phyloP scores from a whole-genome alignment of 2,113 vertebrate genomes.

The Craseonycteris thonglongyai region DNA sequence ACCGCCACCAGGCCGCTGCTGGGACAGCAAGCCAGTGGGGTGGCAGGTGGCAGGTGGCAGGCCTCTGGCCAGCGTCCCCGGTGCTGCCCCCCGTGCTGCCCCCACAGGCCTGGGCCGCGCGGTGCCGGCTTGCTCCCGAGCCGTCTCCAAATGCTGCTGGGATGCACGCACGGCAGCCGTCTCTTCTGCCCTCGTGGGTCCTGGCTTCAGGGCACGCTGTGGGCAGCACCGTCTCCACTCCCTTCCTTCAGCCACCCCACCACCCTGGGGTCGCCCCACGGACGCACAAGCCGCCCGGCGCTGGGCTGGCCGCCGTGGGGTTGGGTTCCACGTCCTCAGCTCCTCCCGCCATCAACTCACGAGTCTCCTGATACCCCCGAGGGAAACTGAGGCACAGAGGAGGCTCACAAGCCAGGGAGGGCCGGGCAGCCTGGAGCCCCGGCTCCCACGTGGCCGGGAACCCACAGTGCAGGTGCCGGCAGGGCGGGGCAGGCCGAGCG shows the following conservation, averaged over 20 bases:
- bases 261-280: too few species aligned
- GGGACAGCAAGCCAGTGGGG: too few species aligned
- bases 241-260: too few species aligned
- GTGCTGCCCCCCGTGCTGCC: too few species aligned
- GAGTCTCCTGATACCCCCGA: neutral
- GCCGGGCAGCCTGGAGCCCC: neutral
- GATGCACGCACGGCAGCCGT: too few species aligned
- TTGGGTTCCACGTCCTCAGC: neutral
- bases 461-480: neutral
- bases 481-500: fast-evolving
- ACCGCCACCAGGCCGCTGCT: too few species aligned
- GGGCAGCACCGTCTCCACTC: too few species aligned
- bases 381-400: neutral
- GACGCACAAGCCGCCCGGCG: too few species aligned
- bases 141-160: neutral
- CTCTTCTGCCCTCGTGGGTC: neutral
- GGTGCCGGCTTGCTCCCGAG: neutral
- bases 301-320: neutral
- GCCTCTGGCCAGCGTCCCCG: neutral
- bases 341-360: neutral
- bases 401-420: neutral
- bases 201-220: neutral
- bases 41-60: fast-evolving
- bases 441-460: too few species aligned
- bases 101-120: neutral